A percentile compares a stretch with the other conserved stretches of the same genome.
These are phyloP conservation scores for Bhutanitis thaidina DNA, from an alignment of 2,888 invertebrate species.

Conservation along the genomic window DNA sequence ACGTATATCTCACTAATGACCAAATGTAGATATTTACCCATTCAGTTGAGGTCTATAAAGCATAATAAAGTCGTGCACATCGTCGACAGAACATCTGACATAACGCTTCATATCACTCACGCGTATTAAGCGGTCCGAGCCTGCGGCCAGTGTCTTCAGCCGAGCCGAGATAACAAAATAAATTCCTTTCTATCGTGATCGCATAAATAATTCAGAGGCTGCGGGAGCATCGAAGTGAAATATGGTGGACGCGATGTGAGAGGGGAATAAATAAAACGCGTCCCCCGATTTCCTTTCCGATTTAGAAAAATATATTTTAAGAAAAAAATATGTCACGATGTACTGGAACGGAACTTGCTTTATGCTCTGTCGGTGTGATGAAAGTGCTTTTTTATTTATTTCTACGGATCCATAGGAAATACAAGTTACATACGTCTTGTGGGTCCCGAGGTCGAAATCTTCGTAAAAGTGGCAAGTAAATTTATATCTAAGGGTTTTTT, in stretches of 20 bases:
- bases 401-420: background rate
- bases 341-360: too few relatives aligned
- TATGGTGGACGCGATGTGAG: slow-evolving; percentile 49
- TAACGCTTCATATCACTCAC: slow-evolving; percentile 2
- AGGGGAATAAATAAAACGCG: slow-evolving; percentile 48
- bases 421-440: too few relatives aligned
- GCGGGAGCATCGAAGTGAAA: slow-evolving; percentile 55
- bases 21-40: too few relatives aligned
- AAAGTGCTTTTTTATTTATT: background rate
- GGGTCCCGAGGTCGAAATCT: too few relatives aligned
- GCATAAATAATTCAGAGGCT: slow-evolving; percentile 69
- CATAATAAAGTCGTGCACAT: too few relatives aligned
- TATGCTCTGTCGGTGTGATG: background rate
- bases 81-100: background rate
- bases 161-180: slow-evolving; percentile 20
- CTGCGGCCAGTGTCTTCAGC: background rate
- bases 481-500: too few relatives aligned
- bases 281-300: slow-evolving; percentile 33
- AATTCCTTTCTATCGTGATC: slow-evolving; percentile 39
- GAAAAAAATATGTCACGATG: slow-evolving; percentile 15
- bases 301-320: slow-evolving; percentile 19
- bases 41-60: too few relatives aligned
- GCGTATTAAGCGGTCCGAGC: background rate
- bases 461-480: too few relatives aligned
- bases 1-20: too few relatives aligned